Base-by-base conservation (phyloP, 1,140 invertebrate species). In the Trichonephila clavipes region DNA sequence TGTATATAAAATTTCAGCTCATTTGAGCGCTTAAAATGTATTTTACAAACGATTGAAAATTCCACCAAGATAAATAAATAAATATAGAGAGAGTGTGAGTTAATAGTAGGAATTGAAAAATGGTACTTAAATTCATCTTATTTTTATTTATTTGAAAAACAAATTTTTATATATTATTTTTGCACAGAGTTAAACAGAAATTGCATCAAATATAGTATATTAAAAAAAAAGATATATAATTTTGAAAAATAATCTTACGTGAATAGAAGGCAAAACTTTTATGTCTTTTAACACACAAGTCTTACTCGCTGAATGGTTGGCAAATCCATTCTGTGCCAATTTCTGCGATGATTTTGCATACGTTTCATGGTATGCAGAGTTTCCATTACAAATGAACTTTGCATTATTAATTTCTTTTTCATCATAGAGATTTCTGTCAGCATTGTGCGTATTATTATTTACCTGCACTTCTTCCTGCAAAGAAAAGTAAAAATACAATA, bases 241-340 rank as follows among this genome's bases (percentile, higher is more conserved):
- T 18, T 2, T 34, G 28, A 51, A 83, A 83, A n/a, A 24, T n/a
- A 51, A 85, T 66, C 90, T 64, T 58, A 91, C 90, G 64, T 91
- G 90, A 64, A 91, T 91, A 12, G 58, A 44, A 6, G 51, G 81
- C 12, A 91, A 16, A 14, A 66, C 77, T 83, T 91, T 83, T 0
- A 77, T 5, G 19, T 91, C 77, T 91, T 91, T 91, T 10, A 91
- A 34, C 8, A 7, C n/a, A 24, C 61, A 72, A 18, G 10, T 21
- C 28, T 24, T 59, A 59, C 81, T 72, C 10, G 69, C 7, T 18
- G 69, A 59, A 34, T 77, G 59, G 59, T 90, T 90, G 10, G 24
- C 10, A 28, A 21, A 77, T 18, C 88, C 88, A 85, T 83, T 66
- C 24, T 88, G 59, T 34, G 21, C 6, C 21, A 14, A 34, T 51